A percentile compares a stretch with the other conserved stretches of the same genome.
These are phyloP conservation scores for Pseudochirops corinnae DNA, from an alignment of 2,797 vertebrate genomes.

Conservation along the genomic window DNA sequence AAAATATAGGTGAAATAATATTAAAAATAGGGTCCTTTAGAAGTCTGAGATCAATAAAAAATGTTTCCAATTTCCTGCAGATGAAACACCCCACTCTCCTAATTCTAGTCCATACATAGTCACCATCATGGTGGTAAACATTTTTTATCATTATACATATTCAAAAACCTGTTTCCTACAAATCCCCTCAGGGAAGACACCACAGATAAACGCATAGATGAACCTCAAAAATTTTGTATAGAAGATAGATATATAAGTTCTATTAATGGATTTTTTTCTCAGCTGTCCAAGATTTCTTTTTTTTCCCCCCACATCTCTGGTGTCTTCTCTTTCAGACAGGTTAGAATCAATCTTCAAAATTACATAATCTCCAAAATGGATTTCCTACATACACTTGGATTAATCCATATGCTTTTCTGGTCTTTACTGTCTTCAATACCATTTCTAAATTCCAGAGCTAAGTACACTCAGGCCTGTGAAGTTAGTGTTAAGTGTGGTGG, in stretches of 20 bases:
- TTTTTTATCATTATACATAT: not conserved
- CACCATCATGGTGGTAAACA: not conserved
- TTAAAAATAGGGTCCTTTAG: not conserved
- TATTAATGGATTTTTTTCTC: not conserved
- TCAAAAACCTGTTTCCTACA: not conserved
- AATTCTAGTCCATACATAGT: not conserved
- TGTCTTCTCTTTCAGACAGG: not conserved
- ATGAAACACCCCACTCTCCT: not conserved
- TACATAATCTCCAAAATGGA: not conserved
- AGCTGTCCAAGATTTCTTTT: not conserved
- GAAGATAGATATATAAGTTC: not conserved
- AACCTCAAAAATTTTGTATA: not conserved
- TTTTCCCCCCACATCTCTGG: not conserved
- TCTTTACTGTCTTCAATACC: not conserved
- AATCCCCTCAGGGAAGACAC: not conserved
- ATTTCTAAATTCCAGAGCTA: not conserved
- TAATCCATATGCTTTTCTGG: not conserved
- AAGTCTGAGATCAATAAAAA: not conserved
- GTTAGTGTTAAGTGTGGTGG: not conserved
- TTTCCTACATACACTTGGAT: not conserved
- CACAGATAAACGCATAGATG: not conserved
- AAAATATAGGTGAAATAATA: not conserved
- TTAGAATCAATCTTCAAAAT: not conserved
- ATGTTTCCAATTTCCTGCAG: not conserved
- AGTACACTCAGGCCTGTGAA: not conserved